Evolutionary conservation across 1,140 invertebrate genomes (phyloP), one percentile per base, ranked within the genome.

Genomic region (Vanessa atalanta): DNA sequence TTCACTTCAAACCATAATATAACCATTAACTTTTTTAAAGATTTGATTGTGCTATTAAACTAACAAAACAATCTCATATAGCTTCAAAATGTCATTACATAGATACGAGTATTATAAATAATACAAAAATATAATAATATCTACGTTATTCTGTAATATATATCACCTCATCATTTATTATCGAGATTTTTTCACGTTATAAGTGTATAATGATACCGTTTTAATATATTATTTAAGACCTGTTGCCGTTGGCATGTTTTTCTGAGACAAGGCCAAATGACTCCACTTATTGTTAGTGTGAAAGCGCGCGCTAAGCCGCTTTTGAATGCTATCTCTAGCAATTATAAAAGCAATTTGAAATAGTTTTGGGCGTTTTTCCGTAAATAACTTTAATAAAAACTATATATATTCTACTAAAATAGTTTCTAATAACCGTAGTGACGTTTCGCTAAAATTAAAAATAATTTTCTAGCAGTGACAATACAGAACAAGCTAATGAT

Each of bases 191-290:
- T 26, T 37, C 31, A 14, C 15, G 57, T 61, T 37, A 37, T 3
- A 31, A 31, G 13, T 15, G 13, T 16, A 15, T 65, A 47, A 23
- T 65, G 47, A n/a, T 23, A 65, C 14, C 16, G 43, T 9, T 47
- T 61, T 50, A 63, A 57, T 48, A 47, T 70, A 63, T 69, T 60
- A 69, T 70, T 70, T 70, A 70, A 70, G 50, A 72, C 70, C 64
- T 72, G 70, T 72, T 72, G 70, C 70, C 57, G 68, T 70, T 72
- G 70, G 70, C 70, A 60, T 65, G 70, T 72, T 72, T 72, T 72
- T 72, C 63, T 57, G 70, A 72, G 51, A 51, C 70, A 72, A 70
- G 68, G 68, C 68, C 68, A 72, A 72, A 72, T 65, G 70, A 72
- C 63, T 65, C 51, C 70, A 72, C 64, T 72, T 55, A 57, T 37